Evolutionary conservation across 2,888 invertebrate species (phyloP).

Genomic region (Mongoloraphidia duomilia): DNA sequence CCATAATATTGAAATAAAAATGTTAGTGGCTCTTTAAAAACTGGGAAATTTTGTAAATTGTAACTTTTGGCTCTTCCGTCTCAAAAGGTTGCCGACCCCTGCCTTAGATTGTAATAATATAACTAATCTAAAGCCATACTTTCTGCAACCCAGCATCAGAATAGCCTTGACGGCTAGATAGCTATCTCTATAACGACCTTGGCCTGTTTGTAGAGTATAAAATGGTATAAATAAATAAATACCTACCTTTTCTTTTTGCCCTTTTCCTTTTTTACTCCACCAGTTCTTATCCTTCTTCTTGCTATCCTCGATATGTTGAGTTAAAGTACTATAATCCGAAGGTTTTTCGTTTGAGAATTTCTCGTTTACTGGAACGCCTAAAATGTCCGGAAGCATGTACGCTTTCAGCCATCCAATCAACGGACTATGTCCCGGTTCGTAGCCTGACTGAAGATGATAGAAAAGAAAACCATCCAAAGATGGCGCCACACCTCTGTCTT

Average conservation of each 20-base stretch:
- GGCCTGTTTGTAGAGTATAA: too few species aligned
- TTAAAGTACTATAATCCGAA: conserved; percentile 33
- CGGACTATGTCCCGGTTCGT: conserved; percentile 67
- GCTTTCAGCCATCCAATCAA: conserved; percentile 85
- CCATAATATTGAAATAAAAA: too few species aligned
- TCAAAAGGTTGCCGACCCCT: too few species aligned
- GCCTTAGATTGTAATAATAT: too few species aligned
- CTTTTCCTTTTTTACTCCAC: conserved; percentile 9
- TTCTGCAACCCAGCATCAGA: too few species aligned
- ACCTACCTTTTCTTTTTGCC: background rate
- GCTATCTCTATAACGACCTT: too few species aligned
- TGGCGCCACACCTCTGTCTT: conserved; percentile 28
- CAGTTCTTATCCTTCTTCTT: conserved; percentile 20
- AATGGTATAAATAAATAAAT: background rate
- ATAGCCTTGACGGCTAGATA: too few species aligned
- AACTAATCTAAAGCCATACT: too few species aligned
- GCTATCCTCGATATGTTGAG: conserved; percentile 35
- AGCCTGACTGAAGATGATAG: conserved; percentile 72
- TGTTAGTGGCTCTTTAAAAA: too few species aligned
- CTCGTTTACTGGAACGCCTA: conserved; percentile 35
- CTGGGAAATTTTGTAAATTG: too few species aligned
- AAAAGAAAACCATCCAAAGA: conserved; percentile 78
- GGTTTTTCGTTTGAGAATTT: conserved; percentile 33
- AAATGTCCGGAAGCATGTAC: conserved; percentile 72
- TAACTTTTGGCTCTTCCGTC: too few species aligned